A percentile compares a stretch with the other conserved stretches of the same genome.
phyloP scores from a whole-genome alignment of 2,797 vertebrate species.

The Iguana delicatissima region DNA sequence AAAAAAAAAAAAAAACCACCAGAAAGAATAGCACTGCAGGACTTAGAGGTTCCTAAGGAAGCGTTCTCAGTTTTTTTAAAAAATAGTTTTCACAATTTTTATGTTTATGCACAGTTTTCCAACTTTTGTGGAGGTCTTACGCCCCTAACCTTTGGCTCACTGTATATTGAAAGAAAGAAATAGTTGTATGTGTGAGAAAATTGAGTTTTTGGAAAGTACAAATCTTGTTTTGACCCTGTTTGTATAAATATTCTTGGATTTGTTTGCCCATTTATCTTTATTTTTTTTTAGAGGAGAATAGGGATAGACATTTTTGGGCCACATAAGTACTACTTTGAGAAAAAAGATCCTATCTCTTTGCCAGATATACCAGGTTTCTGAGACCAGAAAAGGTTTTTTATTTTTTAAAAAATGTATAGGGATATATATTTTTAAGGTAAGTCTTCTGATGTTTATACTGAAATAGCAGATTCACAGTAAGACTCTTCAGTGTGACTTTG shows the following conservation, averaged over 20 bases:
- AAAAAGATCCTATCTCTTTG: not conserved
- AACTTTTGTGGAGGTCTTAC: no score
- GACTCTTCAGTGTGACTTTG: no score
- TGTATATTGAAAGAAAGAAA: no score
- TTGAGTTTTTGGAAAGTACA: not conserved
- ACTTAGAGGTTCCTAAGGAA: no score
- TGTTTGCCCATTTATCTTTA: not conserved
- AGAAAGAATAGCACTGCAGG: no score
- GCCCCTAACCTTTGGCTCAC: no score
- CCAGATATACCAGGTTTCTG: not conserved
- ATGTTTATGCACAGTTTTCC: no score
- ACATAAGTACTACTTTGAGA: not conserved
- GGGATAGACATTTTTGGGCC: not conserved
- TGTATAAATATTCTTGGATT: not conserved
- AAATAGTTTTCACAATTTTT: no score
- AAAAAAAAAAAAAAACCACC: no score
- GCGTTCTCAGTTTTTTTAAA: no score
- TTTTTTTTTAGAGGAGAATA: not conserved
- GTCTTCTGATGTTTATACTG: not conserved
- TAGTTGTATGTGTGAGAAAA: not conserved
- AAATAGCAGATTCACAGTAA: not conserved
- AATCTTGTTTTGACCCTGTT: not conserved
- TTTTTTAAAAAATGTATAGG: not conserved
- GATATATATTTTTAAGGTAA: not conserved
- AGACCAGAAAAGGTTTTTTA: not conserved